phyloP scores from a whole-genome alignment of 1,140 invertebrate species.

The Aphis craccivora region DNA sequence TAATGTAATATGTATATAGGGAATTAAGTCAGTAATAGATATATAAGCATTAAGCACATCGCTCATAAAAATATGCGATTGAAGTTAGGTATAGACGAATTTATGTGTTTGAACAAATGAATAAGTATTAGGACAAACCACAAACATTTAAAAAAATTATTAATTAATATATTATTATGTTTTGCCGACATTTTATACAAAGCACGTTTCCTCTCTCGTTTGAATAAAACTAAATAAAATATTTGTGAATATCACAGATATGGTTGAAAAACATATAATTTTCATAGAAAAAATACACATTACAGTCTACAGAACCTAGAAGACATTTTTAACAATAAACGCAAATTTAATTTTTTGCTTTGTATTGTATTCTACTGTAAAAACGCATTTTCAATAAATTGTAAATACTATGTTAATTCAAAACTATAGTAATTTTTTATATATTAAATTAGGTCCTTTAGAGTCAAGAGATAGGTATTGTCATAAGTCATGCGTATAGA shows the following conservation, averaged over 20 bases:
- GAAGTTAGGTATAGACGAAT: background rate
- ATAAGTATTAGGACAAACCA: background rate
- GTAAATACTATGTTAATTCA: background rate
- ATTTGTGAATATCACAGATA: background rate
- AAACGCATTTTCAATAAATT: background rate
- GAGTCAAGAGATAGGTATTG: background rate
- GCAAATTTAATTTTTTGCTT: too few species aligned
- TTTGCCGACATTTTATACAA: background rate
- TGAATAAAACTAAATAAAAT: background rate
- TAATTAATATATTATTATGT: background rate
- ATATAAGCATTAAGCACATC: background rate
- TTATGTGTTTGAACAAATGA: background rate
- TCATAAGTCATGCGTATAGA: background rate
- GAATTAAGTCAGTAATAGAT: too few species aligned
- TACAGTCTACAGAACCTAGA: too few species aligned
- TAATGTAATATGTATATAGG: too few species aligned
- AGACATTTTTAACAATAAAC: too few species aligned
- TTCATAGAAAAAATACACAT: too few species aligned
- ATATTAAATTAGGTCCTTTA: background rate
- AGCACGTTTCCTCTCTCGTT: background rate
- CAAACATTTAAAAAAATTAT: background rate
- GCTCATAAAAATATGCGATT: background rate
- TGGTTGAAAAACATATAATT: too few species aligned
- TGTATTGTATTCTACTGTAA: background rate
- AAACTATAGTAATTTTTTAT: background rate